phyloP scores from a whole-genome alignment of 2,888 invertebrate genomes.

The Caenorhabditis drosophilae region DNA sequence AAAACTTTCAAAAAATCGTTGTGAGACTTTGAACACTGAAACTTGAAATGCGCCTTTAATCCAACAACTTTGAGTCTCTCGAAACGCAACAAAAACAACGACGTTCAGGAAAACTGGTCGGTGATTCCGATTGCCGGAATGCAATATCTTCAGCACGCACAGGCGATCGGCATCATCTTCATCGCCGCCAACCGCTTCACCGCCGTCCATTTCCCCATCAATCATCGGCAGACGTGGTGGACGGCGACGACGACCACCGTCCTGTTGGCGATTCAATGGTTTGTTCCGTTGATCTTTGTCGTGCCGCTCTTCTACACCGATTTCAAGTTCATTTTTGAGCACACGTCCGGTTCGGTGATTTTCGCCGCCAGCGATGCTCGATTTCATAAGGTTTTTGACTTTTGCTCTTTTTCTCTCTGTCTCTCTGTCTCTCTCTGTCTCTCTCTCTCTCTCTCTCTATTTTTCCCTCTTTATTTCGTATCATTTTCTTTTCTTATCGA shows the following conservation, averaged over 20 bases:
- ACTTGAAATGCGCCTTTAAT: too few species aligned
- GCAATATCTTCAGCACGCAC: conserved; percentile 56
- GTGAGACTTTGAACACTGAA: too few species aligned
- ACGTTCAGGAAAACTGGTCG: conserved; percentile 42
- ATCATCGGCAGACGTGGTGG: conserved; percentile 56
- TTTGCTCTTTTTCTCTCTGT: too few species aligned
- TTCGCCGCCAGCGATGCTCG: conserved; percentile 44
- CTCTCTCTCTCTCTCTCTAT: too few species aligned
- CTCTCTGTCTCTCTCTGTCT: too few species aligned
- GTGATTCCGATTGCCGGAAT: conserved; percentile 48
- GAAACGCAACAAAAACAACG: too few species aligned
- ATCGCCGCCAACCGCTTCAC: conserved; percentile 56
- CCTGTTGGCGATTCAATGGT: conserved; percentile 50
- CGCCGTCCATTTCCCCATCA: conserved; percentile 53
- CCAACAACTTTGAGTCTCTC: too few species aligned
- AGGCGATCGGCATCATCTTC: conserved; percentile 56
- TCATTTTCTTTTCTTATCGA: too few species aligned
- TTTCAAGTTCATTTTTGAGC: conserved; percentile 46
- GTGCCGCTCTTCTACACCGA: conserved; percentile 48
- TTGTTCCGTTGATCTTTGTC: conserved; percentile 44
- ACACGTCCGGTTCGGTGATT: conserved; percentile 38
- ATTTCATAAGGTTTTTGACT: conserved; percentile 51
- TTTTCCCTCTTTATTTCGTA: background rate
- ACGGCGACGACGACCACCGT: conserved; percentile 35
- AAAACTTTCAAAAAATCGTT: too few species aligned